A percentile compares a stretch with the other conserved stretches of the same genome.
These are phyloP conservation scores for Microctonus brassicae DNA, from an alignment of 2,888 invertebrate species.

Conservation along the genomic window DNA sequence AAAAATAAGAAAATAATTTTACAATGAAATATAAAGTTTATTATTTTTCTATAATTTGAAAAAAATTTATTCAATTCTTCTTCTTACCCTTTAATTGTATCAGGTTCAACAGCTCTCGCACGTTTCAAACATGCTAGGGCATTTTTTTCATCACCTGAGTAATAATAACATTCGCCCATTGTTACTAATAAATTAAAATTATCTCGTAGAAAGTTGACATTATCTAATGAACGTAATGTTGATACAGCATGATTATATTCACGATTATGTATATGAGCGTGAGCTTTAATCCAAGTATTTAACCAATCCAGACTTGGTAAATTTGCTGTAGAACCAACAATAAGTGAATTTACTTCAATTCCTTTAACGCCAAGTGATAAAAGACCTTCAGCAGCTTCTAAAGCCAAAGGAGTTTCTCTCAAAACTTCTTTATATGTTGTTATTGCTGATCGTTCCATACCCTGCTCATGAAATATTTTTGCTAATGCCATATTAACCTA, in stretches of 20 bases:
- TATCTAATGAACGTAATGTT: constrained; percentile 78
- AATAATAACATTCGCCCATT: constrained; percentile 81
- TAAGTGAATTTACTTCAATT: constrained; percentile 80
- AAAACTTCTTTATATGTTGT: constrained; percentile 85
- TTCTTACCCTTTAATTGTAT: constrained; percentile 63
- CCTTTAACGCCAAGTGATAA: constrained; percentile 81
- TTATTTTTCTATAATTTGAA: too few relatives aligned
- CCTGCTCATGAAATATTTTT: constrained; percentile 78
- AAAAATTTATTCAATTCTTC: too few relatives aligned
- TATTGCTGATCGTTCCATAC: constrained; percentile 80
- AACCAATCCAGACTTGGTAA: constrained; percentile 72
- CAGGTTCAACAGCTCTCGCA: constrained; percentile 65
- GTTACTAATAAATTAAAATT: constrained; percentile 78
- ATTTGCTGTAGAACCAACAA: constrained; percentile 73
- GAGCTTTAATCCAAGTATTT: constrained; percentile 76
- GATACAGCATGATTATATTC: constrained; percentile 79
- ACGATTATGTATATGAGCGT: constrained; percentile 76
- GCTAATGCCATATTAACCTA: constrained; percentile 80
- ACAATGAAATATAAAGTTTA: too few relatives aligned
- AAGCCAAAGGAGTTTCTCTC: constrained; percentile 80
- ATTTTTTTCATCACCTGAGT: constrained; percentile 78
- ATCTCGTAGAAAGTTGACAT: constrained; percentile 76
- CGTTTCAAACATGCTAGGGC: constrained; percentile 74
- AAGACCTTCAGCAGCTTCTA: constrained; percentile 82
- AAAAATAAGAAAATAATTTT: constrained; percentile 17